Conservation (phyloP, 2,113 vertebrate genomes). For the Serinus canaria region DNA sequence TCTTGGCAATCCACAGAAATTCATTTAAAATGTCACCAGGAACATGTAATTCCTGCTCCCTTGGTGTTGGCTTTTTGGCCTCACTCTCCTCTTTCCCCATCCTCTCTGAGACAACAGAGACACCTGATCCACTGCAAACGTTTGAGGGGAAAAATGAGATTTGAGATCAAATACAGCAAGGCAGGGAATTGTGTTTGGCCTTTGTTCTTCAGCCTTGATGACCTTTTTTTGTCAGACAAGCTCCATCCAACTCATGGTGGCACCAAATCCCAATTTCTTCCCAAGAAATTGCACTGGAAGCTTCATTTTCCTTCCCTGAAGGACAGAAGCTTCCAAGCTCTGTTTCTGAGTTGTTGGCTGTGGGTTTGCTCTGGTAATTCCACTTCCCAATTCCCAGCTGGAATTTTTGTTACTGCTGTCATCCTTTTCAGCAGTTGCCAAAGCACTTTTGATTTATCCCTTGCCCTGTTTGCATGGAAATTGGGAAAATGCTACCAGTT, state of each 20-base stretch:
- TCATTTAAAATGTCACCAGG: background rate
- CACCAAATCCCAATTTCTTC: background rate
- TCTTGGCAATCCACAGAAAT: background rate
- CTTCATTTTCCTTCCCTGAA: background rate
- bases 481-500: background rate
- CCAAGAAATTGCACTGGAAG: background rate
- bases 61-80: background rate
- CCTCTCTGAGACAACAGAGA: background rate
- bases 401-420: background rate
- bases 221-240: background rate
- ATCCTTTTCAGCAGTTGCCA: background rate
- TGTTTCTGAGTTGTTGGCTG: background rate
- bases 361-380: background rate
- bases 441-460: background rate
- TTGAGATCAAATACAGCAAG: background rate
- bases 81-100: background rate
- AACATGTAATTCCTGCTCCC: background rate
- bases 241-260: background rate
- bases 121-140: background rate
- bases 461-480: too few species aligned
- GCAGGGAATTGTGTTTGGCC: background rate
- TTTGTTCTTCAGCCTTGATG: background rate
- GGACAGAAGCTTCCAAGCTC: background rate
- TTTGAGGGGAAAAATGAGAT: background rate
- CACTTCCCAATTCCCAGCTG: background rate